Base-by-base conservation (phyloP, 2,888 invertebrate species). In the Neoitamus cyanurus region DNA sequence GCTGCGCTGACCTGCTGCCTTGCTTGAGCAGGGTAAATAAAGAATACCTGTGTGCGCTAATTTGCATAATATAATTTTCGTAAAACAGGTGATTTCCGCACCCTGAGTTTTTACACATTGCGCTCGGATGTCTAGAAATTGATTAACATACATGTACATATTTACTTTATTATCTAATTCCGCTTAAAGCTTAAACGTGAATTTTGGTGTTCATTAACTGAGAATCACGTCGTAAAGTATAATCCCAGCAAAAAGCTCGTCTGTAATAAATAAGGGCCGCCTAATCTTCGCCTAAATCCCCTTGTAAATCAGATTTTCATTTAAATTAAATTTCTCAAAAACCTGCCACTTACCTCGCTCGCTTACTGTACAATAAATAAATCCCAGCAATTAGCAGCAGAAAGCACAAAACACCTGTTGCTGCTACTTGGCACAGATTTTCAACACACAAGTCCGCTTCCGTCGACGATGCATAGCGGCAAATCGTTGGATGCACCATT, bases 371-470 rank as follows among this genome's bases (percentile, higher is more conserved):
- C 37, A 83, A 28, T 11, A 84, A 20, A 31, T 37, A 83, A 9
- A 69, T 68, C 15, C 80, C 86, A 20, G 46, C 84, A 15, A 69
- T 11, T 28, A 84, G 48, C 2, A 86, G 70, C 42, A 83, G 37
- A 7, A 86, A 25, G 13, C 86, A 86, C 9, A 70, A 68, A 4
- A 84, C 69, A 84, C 84, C 46, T 48, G 85, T 83, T 84, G 83
- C 48, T 70, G 82, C 77, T 36, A 86, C 34, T 85, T 85, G 86
- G 11, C 70, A 85, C 69, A 86, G 69, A 77, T 86, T 86, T 37
- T 85, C 58, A 9, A 77, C 58, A 77, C 86, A 86, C 28, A 75
- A 69, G 15, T 84, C 83, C 6, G 9, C 11, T 48, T 31, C 20
- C 58, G 36, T 31, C 25, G 48, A 0, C 13, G 58, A 58, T 58